phyloP scores from a whole-genome alignment of 2,797 vertebrate species.

The Pangasius sanitwongsei region DNA sequence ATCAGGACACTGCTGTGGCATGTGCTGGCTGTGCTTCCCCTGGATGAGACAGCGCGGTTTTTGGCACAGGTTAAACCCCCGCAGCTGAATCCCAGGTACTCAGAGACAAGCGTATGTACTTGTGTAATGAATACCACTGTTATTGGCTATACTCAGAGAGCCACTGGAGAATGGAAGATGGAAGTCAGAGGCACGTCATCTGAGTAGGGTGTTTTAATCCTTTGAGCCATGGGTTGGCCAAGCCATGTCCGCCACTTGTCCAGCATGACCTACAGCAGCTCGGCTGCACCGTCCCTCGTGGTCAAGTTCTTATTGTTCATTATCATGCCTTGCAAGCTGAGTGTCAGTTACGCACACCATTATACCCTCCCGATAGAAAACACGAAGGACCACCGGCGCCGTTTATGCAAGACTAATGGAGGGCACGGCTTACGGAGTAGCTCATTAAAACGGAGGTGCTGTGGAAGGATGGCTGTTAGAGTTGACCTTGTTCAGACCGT shows the following conservation, averaged over 20 bases:
- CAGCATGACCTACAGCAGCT: constrained; percentile 14
- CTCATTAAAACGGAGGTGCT: constrained; percentile 25
- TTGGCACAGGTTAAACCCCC: constrained; percentile 10
- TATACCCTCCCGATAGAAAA: background rate
- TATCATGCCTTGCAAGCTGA: constrained; percentile 23
- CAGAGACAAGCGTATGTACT: background rate
- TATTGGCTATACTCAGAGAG: background rate
- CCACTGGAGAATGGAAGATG: background rate
- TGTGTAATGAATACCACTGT: background rate
- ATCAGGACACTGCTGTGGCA: constrained; percentile 33
- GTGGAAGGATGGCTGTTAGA: constrained; percentile 11
- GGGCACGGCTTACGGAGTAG: constrained; percentile 14
- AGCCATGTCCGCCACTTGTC: background rate
- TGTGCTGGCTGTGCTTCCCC: constrained; percentile 33
- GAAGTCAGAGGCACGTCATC: constrained; percentile 9
- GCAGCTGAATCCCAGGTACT: constrained; percentile 31
- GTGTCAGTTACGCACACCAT: background rate
- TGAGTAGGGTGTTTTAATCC: constrained; percentile 12
- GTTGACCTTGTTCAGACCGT: constrained; percentile 36
- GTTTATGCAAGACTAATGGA: constrained; percentile 6
- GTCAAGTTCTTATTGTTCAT: constrained; percentile 26
- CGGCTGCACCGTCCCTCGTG: background rate
- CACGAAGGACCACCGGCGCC: background rate
- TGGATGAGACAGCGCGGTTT: background rate
- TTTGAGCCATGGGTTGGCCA: constrained; percentile 9